phyloP scores from a whole-genome alignment of 2,888 invertebrate species.

The Lasiommata megera region DNA sequence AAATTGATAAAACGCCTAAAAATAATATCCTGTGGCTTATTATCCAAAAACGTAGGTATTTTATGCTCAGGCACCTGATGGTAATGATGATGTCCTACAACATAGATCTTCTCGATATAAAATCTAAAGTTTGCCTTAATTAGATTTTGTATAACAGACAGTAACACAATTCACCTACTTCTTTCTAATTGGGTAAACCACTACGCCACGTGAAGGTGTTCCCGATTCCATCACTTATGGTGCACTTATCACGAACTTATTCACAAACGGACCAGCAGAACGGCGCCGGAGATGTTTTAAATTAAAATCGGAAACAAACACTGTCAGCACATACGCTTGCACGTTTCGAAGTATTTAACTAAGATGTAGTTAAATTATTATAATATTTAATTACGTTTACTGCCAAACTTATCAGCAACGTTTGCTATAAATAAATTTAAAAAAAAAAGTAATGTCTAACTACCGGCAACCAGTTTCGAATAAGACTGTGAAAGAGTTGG shows the following conservation, averaged over 20 bases:
- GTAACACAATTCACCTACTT: conserved; percentile 16
- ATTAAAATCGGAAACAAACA: background rate
- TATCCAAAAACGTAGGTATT: no score
- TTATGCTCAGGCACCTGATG: no score
- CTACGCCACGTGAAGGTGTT: conserved; percentile 10
- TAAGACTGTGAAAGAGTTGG: conserved; percentile 19
- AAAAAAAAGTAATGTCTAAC: background rate
- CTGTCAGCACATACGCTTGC: background rate
- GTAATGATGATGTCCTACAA: no score
- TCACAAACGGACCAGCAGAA: background rate
- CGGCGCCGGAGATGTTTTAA: background rate
- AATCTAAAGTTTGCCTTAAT: no score
- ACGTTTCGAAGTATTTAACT: background rate
- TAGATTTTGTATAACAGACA: no score
- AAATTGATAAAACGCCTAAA: no score
- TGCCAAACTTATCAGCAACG: conserved; percentile 7
- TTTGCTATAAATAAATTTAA: conserved; percentile 24
- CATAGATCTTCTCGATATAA: no score
- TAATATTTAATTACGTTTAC: conserved; percentile 5
- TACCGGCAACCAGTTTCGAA: conserved; percentile 22
- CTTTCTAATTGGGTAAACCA: conserved; percentile 15
- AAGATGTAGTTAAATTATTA: background rate
- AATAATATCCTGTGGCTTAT: no score
- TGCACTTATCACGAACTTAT: background rate
- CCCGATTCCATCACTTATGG: conserved; percentile 7